phyloP scores from a whole-genome alignment of 2,888 invertebrate genomes.

The Heliconius hortense region DNA sequence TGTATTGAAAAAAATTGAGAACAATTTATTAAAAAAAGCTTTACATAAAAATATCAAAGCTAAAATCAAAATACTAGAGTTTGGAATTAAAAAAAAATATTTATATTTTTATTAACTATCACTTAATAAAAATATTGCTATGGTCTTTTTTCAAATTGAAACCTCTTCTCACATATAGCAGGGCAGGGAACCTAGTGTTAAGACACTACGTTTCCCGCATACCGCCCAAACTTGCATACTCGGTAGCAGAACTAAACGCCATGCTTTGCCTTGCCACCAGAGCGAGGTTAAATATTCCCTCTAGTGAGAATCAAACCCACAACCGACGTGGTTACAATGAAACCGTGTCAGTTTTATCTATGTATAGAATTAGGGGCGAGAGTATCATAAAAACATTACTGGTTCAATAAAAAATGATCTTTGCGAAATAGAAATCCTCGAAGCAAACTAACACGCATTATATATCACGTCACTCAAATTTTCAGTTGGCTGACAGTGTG shows the following conservation, averaged over 20 bases:
- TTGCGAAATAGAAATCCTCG: slow-evolving; percentile 10
- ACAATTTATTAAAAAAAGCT: no score
- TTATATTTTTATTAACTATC: no score
- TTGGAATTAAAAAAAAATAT: no score
- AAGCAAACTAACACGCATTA: slow-evolving; percentile 18
- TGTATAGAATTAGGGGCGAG: not conserved
- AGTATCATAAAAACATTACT: not conserved
- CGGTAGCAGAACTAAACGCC: no score
- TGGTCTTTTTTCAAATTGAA: no score
- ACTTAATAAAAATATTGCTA: no score
- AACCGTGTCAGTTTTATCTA: not conserved
- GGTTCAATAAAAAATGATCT: slow-evolving; percentile 17
- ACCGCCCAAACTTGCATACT: not conserved
- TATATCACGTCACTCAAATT: slow-evolving; percentile 14
- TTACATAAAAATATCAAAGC: no score
- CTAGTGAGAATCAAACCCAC: not conserved
- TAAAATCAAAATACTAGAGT: no score
- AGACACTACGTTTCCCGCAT: not conserved
- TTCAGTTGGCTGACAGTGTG: slow-evolving; percentile 8
- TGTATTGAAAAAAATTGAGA: no score
- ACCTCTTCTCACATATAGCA: no score
- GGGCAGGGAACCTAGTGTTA: no score
- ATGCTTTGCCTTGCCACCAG: no score
- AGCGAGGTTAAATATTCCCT: not conserved
- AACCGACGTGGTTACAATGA: not conserved